These are phyloP conservation scores for Sebastes kiyomatsui DNA, from an alignment of 2,797 vertebrate species.

Conservation along the genomic window DNA sequence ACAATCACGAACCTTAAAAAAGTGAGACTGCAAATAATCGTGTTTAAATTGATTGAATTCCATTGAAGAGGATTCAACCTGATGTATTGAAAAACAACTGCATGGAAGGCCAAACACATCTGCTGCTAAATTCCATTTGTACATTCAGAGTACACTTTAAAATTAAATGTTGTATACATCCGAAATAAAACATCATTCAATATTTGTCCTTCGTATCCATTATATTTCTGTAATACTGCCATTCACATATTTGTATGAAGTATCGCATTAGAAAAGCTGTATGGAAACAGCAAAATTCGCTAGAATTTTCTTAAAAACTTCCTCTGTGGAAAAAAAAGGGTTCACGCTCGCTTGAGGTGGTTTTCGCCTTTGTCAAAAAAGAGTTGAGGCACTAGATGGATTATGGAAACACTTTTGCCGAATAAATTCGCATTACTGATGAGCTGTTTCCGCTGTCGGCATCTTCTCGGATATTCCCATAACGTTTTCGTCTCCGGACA, in stretches of 20 bases:
- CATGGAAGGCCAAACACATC: not conserved
- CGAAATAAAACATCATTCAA: not conserved
- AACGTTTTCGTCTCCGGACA: rapidly evolving
- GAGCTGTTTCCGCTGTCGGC: too few relatives aligned
- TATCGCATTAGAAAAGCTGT: too few relatives aligned
- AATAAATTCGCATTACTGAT: too few relatives aligned
- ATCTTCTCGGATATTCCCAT: too few relatives aligned
- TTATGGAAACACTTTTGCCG: too few relatives aligned
- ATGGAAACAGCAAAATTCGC: too few relatives aligned
- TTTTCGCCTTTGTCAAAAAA: rapidly evolving
- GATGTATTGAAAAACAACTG: not conserved
- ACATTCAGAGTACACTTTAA: not conserved
- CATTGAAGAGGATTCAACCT: not conserved
- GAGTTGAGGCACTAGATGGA: too few relatives aligned
- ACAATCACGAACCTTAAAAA: not conserved
- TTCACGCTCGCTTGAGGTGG: too few relatives aligned
- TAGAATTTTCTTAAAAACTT: too few relatives aligned
- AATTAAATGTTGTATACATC: not conserved
- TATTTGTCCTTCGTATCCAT: not conserved
- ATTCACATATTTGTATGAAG: too few relatives aligned
- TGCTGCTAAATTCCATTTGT: not conserved
- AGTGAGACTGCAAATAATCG: not conserved
- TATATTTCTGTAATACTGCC: not conserved
- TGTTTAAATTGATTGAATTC: not conserved
- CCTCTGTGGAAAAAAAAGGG: too few relatives aligned